Evolutionary conservation across 2,888 invertebrate genomes (phyloP).

Genomic region (Fissipunctia ypsillon): DNA sequence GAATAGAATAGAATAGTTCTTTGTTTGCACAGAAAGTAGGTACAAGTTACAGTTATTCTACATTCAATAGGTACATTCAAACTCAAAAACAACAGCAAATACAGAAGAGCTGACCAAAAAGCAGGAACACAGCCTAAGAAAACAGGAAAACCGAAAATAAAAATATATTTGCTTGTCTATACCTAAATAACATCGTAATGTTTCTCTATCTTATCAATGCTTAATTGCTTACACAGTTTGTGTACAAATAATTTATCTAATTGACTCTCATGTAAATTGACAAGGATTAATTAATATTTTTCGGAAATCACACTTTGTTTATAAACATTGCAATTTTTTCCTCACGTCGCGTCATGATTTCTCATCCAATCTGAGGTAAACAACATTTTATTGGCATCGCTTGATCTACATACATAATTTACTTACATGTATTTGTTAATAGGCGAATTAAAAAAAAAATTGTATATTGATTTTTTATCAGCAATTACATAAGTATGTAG

Average conservation of each 20-base stretch:
- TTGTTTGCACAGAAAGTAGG: no score
- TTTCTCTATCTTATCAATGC: constrained; percentile 37
- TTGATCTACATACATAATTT: constrained; percentile 10
- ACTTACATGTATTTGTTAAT: background rate
- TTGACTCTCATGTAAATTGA: constrained; percentile 18
- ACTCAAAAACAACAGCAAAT: background rate
- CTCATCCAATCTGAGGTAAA: background rate
- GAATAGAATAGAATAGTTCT: no score
- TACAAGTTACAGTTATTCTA: no score
- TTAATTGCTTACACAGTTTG: constrained; percentile 8
- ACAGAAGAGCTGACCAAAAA: background rate
- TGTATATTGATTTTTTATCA: background rate
- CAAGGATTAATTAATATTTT: constrained; percentile 34
- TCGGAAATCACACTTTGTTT: constrained; percentile 32
- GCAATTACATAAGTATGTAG: background rate
- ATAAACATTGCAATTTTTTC: constrained; percentile 34
- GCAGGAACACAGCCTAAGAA: background rate
- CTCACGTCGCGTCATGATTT: background rate
- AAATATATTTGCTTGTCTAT: background rate
- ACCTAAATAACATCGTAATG: no score
- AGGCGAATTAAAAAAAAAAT: background rate
- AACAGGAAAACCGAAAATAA: constrained; percentile 17
- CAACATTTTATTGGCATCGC: constrained; percentile 9
- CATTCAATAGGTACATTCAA: no score
- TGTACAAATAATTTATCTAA: constrained; percentile 33